These are phyloP conservation scores for Poeciliopsis prolifica DNA, from an alignment of 2,113 vertebrate genomes.

Conservation along the genomic window DNA sequence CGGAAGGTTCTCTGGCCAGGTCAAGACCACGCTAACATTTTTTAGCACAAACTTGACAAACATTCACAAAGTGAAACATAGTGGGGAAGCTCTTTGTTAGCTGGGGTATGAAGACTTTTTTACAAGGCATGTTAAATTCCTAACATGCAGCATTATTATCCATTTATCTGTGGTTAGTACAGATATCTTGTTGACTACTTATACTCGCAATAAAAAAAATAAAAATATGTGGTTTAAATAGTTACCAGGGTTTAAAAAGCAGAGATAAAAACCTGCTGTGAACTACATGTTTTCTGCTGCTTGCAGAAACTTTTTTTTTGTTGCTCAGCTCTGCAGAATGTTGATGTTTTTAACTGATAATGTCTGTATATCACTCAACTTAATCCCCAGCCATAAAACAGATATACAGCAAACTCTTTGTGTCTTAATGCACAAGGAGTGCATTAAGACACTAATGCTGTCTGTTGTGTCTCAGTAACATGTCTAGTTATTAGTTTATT, in stretches of 20 bases:
- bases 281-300: neutral
- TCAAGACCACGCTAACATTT: neutral
- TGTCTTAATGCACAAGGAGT: too few relatives aligned
- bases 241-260: conserved; percentile 24
- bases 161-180: too few relatives aligned
- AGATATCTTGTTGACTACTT: neutral
- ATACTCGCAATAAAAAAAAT: too few relatives aligned
- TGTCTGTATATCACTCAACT: neutral
- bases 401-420: conserved; percentile 13
- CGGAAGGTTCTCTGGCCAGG: neutral
- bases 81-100: neutral
- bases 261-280: neutral
- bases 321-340: neutral
- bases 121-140: too few relatives aligned
- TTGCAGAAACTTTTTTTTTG: conserved; percentile 8
- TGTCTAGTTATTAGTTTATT: neutral
- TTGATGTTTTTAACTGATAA: conserved; percentile 32
- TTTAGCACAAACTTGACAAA: neutral
- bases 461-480: neutral
- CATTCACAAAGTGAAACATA: neutral
- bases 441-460: too few relatives aligned
- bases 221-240: conserved; percentile 6
- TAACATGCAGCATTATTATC: too few relatives aligned
- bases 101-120: too few relatives aligned
- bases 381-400: conserved; percentile 30